Base-by-base conservation (phyloP, 2,888 invertebrate species). In the Vannuccia rotundouncinata region DNA sequence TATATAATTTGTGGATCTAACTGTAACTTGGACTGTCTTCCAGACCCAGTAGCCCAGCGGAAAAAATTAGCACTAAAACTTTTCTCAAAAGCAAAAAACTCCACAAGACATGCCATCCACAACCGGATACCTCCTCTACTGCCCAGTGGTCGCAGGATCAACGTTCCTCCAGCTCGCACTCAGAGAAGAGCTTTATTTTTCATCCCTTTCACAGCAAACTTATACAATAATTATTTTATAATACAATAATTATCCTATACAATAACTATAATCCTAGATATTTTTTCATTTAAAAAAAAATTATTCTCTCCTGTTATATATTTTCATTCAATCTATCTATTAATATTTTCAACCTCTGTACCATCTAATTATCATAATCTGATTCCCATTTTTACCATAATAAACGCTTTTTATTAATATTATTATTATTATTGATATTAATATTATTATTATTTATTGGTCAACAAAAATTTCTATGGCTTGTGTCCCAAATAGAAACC, bases 81-180 rank as follows among this genome's bases (percentile, higher is more conserved):
- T 66, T 66, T 66, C 66, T 66, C 66, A 22, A 66, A 66, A 22
- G 66, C 66, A 13, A 66, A 66, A 66, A 22, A 22, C 66, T 66
- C 66, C 2, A 66, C 66, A 66, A 66, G 22, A 13, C 66, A 66
- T 66, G 66, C 66, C 22, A 13, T 66, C 66, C 66, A 66, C 25
- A 22, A 66, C 66, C 66, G 66, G 66, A 66, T 66, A 66, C 66
- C 66, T n/a, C 66, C 22, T 66, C 66, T 66, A 66, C 66, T 66
- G 66, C 66, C 66, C 66, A 66, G 66, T 66, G 66, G 66, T 66
- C 66, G 66, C 66, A 66, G 66, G 66, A 66, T 66, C 22, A 13
- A 66, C 22, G 66, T 66, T 22, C 22, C 66, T 66, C 66, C 45
- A 45, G 45, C 45, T 66, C 66, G 66, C 66, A 22, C 66, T 66